These are phyloP conservation scores for Celastrina argiolus DNA, from an alignment of 2,888 invertebrate species.

Conservation along the genomic window DNA sequence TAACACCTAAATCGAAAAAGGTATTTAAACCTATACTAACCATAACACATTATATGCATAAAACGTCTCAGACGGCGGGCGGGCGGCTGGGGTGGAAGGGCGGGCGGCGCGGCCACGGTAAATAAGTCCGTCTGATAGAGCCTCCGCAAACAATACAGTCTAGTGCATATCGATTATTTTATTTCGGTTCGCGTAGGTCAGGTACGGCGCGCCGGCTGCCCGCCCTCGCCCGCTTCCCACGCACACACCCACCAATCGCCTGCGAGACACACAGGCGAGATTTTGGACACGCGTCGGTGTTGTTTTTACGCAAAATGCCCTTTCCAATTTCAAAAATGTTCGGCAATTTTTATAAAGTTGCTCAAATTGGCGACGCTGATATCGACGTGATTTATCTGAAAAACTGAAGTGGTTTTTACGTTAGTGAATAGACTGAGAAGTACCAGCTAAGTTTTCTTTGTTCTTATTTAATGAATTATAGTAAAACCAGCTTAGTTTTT, in stretches of 20 bases:
- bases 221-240: conserved; percentile 11
- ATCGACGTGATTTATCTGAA: background rate
- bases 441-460: no score
- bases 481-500: no score
- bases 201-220: conserved; percentile 24
- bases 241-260: background rate
- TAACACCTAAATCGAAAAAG: no score
- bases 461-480: no score
- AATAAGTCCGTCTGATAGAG: conserved; percentile 6
- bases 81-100: no score
- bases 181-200: conserved; percentile 34
- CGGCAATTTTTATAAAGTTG: no score
- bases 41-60: background rate
- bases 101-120: conserved; percentile 1
- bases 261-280: background rate
- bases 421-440: no score
- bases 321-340: no score
- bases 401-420: background rate
- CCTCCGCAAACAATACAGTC: conserved; percentile 24
- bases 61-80: background rate
- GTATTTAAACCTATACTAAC: background rate
- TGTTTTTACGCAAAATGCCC: background rate
- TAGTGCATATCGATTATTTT: conserved; percentile 31
- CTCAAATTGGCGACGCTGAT: no score
- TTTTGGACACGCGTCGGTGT: background rate